Evolutionary conservation across 2,797 vertebrate species (phyloP).

Genomic region (Microctenopoma stevenorrisi): DNA sequence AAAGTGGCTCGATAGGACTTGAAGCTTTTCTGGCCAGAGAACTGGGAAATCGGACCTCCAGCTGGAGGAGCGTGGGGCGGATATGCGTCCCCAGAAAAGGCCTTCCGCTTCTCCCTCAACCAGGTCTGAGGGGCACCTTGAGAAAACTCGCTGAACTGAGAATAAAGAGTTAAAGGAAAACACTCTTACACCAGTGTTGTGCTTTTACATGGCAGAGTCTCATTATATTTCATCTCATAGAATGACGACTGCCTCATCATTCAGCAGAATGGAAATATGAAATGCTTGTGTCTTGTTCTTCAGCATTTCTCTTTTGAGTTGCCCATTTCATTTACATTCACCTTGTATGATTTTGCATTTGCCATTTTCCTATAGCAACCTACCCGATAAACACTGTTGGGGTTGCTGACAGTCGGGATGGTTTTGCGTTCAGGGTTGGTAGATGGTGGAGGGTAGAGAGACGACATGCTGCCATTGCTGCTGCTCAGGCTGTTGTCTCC

Average conservation of each 20-base stretch:
- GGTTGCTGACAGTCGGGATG: conserved; percentile 95
- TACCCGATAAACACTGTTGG: conserved; percentile 96
- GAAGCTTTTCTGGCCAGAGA: conserved; percentile 76
- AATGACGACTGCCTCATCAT: too few species aligned
- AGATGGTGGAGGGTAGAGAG: conserved; percentile 6
- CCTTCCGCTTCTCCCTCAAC: conserved; percentile 84
- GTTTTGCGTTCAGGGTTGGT: conserved; percentile 77
- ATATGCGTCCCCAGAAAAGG: conserved; percentile 73
- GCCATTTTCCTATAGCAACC: not conserved
- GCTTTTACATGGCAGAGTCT: not conserved
- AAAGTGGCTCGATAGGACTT: conserved; percentile 77
- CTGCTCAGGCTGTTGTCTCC: conserved; percentile 62
- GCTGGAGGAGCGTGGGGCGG: conserved; percentile 55
- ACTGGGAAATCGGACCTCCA: conserved; percentile 46
- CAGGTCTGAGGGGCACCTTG: conserved; percentile 79
- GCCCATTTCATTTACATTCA: too few species aligned
- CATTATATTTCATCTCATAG: too few species aligned
- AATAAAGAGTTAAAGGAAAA: not conserved
- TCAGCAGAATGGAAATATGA: too few species aligned
- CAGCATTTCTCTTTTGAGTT: too few species aligned
- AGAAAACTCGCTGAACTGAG: conserved; percentile 82
- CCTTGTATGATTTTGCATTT: too few species aligned
- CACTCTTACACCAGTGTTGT: not conserved
- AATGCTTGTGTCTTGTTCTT: too few species aligned
- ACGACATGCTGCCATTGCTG: conserved; percentile 42